Evolutionary conservation across 2,797 vertebrate species (phyloP).

Genomic region (Scyliorhinus canicula): DNA sequence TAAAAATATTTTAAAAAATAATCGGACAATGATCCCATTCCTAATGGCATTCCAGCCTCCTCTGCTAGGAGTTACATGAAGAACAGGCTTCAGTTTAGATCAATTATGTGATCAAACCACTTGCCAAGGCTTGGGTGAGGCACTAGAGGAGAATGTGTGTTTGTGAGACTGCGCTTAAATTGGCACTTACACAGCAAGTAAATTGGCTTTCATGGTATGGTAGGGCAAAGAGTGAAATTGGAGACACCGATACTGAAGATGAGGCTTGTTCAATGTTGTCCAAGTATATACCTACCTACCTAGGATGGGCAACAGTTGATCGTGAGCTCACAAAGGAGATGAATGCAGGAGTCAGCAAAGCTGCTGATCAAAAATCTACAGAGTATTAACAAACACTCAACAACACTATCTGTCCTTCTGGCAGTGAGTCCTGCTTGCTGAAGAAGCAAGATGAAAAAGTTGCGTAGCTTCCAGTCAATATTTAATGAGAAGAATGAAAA

Average conservation of each 20-base stretch:
- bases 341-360: background rate
- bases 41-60: background rate
- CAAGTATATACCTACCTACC: background rate
- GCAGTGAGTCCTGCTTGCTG: background rate
- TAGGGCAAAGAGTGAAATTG: background rate
- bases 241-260: too few species aligned
- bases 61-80: background rate
- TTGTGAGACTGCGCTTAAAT: background rate
- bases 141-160: background rate
- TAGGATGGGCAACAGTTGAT: background rate
- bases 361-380: background rate
- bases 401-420: background rate
- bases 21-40: background rate
- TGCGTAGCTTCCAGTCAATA: background rate
- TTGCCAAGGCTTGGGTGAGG: background rate
- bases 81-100: background rate
- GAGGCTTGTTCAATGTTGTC: background rate
- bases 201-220: background rate
- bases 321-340: background rate
- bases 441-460: background rate
- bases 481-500: background rate
- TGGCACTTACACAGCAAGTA: too few species aligned
- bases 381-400: background rate
- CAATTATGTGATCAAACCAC: background rate
- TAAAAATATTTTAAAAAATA: too few species aligned